Percentiles rank a stretch among this genome's conserved stretches.
Conservation (phyloP, 2,888 invertebrate species). For the Meliscaeva auricollis region DNA sequence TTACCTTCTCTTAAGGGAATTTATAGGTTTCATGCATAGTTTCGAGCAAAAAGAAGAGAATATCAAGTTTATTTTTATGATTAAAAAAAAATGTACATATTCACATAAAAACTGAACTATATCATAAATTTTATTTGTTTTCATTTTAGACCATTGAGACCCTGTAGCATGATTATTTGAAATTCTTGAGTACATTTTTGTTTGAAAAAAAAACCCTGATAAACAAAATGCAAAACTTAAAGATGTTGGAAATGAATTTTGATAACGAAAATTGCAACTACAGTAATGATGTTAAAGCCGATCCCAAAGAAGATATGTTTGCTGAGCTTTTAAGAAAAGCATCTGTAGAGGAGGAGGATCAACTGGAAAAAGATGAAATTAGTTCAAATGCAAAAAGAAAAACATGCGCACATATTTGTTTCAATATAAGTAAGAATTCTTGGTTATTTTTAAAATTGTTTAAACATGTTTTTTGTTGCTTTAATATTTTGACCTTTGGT, state of each 20-base stretch:
- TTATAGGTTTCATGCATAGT: not conserved
- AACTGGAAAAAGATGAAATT: slow-evolving; percentile 14
- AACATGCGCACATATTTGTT: slow-evolving; percentile 20
- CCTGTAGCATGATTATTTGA: not conserved
- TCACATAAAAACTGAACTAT: too few species aligned
- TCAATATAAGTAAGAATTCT: slow-evolving; percentile 47
- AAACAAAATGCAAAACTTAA: slow-evolving; percentile 16
- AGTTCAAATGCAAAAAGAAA: slow-evolving; percentile 41
- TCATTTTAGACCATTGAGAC: not conserved
- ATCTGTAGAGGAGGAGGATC: not conserved
- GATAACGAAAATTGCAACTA: not conserved
- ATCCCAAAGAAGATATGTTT: slow-evolving; percentile 12
- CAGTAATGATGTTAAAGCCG: not conserved
- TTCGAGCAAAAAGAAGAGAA: not conserved
- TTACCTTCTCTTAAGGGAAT: not conserved
- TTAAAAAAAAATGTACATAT: too few species aligned
- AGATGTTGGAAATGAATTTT: slow-evolving; percentile 49
- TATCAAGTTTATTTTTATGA: too few species aligned
- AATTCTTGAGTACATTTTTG: not conserved
- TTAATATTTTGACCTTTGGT: not conserved
- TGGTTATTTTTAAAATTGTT: not conserved
- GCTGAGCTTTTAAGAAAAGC: slow-evolving; percentile 10
- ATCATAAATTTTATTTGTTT: not conserved
- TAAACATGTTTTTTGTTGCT: not conserved
- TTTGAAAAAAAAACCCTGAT: not conserved